phyloP scores from a whole-genome alignment of 2,113 vertebrate species.

The Brachyistius frenatus region DNA sequence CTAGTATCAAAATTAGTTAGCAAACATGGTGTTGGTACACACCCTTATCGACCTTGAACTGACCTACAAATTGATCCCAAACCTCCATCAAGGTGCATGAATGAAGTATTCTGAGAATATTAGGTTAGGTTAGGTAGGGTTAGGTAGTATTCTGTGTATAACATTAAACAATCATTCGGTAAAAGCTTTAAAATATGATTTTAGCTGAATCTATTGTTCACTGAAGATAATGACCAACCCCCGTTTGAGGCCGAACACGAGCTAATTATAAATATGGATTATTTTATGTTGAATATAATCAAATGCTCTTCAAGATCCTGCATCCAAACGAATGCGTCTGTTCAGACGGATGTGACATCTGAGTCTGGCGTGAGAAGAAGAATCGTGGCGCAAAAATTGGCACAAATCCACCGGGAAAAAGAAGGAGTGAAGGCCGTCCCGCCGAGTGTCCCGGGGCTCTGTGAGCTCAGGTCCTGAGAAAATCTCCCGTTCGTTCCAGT shows the following conservation, averaged over 20 bases:
- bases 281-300: neutral
- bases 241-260: neutral
- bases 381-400: slow-evolving; percentile 45
- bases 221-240: neutral
- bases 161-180: neutral
- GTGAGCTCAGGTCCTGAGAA: neutral
- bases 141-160: too few relatives aligned
- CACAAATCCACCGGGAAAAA: slow-evolving; percentile 56
- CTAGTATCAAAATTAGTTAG: slow-evolving; percentile 45
- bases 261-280: neutral
- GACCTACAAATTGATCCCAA: neutral
- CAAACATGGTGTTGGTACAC: slow-evolving; percentile 2
- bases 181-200: neutral
- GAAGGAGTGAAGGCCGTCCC: slow-evolving; percentile 31
- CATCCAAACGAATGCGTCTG: neutral
- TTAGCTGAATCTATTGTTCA: neutral
- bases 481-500: neutral
- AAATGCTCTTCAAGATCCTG: neutral
- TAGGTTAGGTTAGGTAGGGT: too few relatives aligned
- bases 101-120: too few relatives aligned
- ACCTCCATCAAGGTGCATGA: neutral
- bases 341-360: neutral
- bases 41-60: slow-evolving; percentile 18
- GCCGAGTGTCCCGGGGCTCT: slow-evolving; percentile 6
- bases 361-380: slow-evolving; percentile 16